phyloP scores from a whole-genome alignment of 2,113 vertebrate genomes.

The Phylloscopus trochiloides region DNA sequence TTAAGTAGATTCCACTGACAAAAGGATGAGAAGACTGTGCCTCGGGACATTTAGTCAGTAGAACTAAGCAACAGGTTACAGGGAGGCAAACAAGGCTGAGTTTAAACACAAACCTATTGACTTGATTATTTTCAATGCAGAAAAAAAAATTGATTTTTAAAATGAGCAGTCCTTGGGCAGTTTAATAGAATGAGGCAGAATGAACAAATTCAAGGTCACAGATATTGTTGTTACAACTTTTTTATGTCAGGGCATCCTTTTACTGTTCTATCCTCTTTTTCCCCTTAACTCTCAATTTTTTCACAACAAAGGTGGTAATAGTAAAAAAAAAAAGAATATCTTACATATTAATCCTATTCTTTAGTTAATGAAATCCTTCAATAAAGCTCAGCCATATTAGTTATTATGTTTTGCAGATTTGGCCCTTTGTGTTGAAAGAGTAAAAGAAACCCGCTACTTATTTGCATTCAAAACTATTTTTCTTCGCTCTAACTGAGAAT shows the following conservation, averaged over 20 bases:
- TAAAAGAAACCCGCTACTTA: accelerated
- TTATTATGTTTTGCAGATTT: background rate
- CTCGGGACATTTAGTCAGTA: slow-evolving; percentile 32
- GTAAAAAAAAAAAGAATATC: background rate
- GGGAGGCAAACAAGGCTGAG: slow-evolving; percentile 19
- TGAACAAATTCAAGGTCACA: background rate
- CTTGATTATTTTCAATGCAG: background rate
- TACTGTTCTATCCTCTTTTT: background rate
- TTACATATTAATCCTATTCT: background rate
- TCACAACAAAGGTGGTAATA: background rate
- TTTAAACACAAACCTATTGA: slow-evolving; percentile 46
- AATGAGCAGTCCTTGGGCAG: background rate
- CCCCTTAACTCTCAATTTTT: background rate
- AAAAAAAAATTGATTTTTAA: background rate
- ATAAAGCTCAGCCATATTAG: background rate
- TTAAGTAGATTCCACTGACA: slow-evolving; percentile 63
- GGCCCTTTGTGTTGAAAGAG: background rate
- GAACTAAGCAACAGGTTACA: slow-evolving; percentile 48
- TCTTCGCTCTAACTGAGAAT: background rate
- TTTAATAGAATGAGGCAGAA: background rate
- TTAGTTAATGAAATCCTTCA: background rate
- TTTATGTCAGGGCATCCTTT: background rate
- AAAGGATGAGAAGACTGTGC: slow-evolving; percentile 61
- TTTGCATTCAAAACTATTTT: background rate
- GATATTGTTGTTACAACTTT: background rate